Conservation (phyloP, 2,797 vertebrate species). For the Dermochelys coriacea region DNA sequence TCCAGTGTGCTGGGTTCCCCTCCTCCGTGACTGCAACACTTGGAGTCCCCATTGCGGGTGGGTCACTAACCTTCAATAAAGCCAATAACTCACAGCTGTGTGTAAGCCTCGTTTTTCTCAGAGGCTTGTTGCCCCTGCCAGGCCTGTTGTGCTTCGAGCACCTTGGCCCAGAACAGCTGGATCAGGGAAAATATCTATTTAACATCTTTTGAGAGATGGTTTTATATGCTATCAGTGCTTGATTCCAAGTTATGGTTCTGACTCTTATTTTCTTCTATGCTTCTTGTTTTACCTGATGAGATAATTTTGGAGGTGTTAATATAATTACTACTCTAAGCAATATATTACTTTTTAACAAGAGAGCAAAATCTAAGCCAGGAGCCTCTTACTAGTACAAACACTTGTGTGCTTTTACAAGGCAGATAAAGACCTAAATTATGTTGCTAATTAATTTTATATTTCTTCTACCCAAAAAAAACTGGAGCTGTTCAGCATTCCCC, state of each 20-base stretch:
- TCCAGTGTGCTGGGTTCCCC: too few species aligned
- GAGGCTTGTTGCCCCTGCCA: too few species aligned
- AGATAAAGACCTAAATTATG: slow-evolving; percentile 82
- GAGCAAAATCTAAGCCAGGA: slow-evolving; percentile 74
- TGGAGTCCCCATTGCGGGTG: too few species aligned
- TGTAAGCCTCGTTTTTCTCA: too few species aligned
- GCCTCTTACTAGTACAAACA: slow-evolving; percentile 79
- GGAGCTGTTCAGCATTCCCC: slow-evolving; percentile 74
- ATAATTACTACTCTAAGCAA: slow-evolving; percentile 66
- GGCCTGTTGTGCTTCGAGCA: too few species aligned
- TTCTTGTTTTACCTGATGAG: slow-evolving; percentile 50
- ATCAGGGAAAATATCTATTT: neutral
- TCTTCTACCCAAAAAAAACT: slow-evolving; percentile 81
- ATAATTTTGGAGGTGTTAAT: slow-evolving; percentile 52
- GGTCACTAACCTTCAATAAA: too few species aligned
- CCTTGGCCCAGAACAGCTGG: too few species aligned
- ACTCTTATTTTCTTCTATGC: neutral
- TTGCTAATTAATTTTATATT: slow-evolving; percentile 89
- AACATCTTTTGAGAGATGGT: neutral
- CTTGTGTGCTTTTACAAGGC: slow-evolving; percentile 79
- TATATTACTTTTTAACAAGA: slow-evolving; percentile 63
- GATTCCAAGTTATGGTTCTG: neutral
- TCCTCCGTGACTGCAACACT: too few species aligned
- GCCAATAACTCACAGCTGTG: too few species aligned
- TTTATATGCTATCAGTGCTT: neutral